Conservation (phyloP, 2,797 vertebrate genomes). For the Sebastiscus tertius region DNA sequence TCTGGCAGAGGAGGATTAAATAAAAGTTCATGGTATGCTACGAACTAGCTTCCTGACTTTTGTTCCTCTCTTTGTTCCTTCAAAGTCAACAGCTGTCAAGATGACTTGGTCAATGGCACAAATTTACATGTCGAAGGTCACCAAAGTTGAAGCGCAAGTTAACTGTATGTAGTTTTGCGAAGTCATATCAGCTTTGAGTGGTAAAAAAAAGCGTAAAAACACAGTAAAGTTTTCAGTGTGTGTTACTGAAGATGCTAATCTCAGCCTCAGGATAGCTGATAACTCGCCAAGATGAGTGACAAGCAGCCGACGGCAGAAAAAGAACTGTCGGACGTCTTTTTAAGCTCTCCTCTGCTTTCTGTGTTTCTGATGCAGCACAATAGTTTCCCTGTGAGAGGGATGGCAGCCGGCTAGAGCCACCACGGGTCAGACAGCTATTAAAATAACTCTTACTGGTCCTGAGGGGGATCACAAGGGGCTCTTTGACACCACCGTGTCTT, state of each 20-base stretch:
- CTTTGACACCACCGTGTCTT: constrained; percentile 74
- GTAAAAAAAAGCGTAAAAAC: neutral
- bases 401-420: constrained; percentile 68
- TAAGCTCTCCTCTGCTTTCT: constrained; percentile 8
- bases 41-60: neutral
- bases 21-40: neutral
- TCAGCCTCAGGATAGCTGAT: neutral
- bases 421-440: constrained; percentile 86
- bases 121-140: neutral
- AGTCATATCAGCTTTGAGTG: neutral
- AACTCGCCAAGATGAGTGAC: constrained; percentile 1
- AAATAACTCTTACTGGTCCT: constrained; percentile 81
- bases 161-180: neutral
- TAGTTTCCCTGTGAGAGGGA: constrained; percentile 86
- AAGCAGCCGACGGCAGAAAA: constrained; percentile 1
- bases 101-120: too few species aligned
- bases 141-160: neutral
- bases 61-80: neutral
- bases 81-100: neutral
- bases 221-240: neutral
- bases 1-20: neutral
- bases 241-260: constrained; percentile 12
- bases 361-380: constrained; percentile 83
- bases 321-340: neutral
- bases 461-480: constrained; percentile 64